Base-by-base conservation (phyloP, 2,113 vertebrate genomes). In the Urocynchramus pylzowi region DNA sequence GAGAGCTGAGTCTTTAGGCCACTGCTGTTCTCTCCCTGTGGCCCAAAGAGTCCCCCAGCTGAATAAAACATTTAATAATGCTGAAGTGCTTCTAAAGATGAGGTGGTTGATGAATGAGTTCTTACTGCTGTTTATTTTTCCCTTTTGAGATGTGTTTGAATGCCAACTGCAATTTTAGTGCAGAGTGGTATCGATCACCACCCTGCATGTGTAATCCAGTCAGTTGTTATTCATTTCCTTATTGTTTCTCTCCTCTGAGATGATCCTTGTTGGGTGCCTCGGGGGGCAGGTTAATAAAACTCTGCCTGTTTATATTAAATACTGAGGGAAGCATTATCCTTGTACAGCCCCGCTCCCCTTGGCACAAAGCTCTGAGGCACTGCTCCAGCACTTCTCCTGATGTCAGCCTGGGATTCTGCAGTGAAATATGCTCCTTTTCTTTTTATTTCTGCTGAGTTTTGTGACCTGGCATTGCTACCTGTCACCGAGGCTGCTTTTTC, bases 181-280 rank as follows among this genome's bases (percentile, higher is more conserved):
- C 50, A 13, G 89, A 89, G 70, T 68, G 75, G 39, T 96, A 97
- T 96, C 59, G 96, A 96, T 95, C 87, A 89, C 67, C 65, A 35
- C 52, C 61, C 33, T 60, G 84, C 47, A 52, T 82, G 41, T 88
- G 28, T 68, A 67, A 81, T n/a, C 54, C 74, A 93, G 56, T 42
- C 75, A 84, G 84, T 33, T 89, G 41, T 90, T 94, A 90, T 30
- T 90, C 15, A 90, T 96, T 87, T 96, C 79, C 59, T 71, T 41
- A 52, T 67, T 94, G 86, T 80, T 93, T 67, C 65, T 84, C 12
- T 59, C 56, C 59, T 70, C 79, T 42, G 77, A 49, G 42, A 9
- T 57, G 69, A 74, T 77, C 73, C 71, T 87, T 52, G 60, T 35
- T 37, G 76, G 76, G 35, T 77, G 33, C 65, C 91, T 89, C 75